Base-by-base conservation (phyloP, 1,140 invertebrate genomes). In the Ericerus pela region DNA sequence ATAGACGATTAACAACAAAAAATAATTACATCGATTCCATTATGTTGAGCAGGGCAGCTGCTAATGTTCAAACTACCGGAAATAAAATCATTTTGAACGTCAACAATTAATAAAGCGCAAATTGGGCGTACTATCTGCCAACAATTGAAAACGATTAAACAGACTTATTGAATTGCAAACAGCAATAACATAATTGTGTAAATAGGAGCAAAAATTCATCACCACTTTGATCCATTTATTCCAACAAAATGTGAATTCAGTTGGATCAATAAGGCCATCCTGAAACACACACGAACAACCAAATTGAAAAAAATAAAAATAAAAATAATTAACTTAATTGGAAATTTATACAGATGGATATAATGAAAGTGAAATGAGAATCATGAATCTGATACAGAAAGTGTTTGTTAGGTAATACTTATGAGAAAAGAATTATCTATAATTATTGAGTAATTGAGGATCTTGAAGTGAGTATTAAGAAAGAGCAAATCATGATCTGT, bases 31-130 rank as follows among this genome's bases (percentile, higher is more conserved):
- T 91, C 86, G 28, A 79, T 77, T 57, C 86, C 88, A 68, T 95
- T 85, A 59, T 96, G 90, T 63, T 88, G 82, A 22, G 92, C 92
- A 52, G 88, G 85, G 70, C 91, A 95, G 63, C 93, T 84, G 67
- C 81, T 85, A 63, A 98, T 86, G 63, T 95, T 85, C 53, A 98
- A 76, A 12, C 89, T 89, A 43, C 95, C 95, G 55, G 82, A 80
- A 64, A 98, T 95, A 71, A 98, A 98, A 72, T 98, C 95, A 72
- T 98, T 96, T 73, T 98, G 95, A 2, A 97, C 92, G 71, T 98
- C 95, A 51, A 98, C 88, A 57, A 97, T 80, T 27, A 98, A 72
- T 65, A 97, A 84, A n/a, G 85, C 92, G 65, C 79, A 85, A 53
- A 88, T 81, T 26, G 91, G 91, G 55, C 85, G 76, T 47, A 91